A percentile compares a stretch with the other conserved stretches of the same genome.
These are phyloP conservation scores for Latrodectus hesperus DNA, from an alignment of 2,888 invertebrate genomes.

Conservation along the genomic window DNA sequence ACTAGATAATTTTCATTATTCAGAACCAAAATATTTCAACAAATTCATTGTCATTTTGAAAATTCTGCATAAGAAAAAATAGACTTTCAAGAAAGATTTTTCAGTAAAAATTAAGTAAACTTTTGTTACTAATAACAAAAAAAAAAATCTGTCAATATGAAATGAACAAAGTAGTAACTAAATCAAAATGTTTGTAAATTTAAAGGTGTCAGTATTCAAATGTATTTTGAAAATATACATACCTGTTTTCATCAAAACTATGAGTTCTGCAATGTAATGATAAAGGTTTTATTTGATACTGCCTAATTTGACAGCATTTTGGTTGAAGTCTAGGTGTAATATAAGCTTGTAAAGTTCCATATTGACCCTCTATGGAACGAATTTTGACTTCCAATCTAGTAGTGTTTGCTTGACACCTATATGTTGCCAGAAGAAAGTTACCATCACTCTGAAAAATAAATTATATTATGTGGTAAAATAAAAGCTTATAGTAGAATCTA, in stretches of 20 bases:
- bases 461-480: not conserved
- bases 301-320: conserved; percentile 82
- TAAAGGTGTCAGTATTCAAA: too few species aligned
- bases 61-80: too few species aligned
- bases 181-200: too few species aligned
- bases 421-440: conserved; percentile 87
- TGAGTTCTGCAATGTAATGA: conserved; percentile 85
- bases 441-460: conserved; percentile 75
- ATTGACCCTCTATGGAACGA: conserved; percentile 85
- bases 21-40: too few species aligned
- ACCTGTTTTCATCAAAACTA: conserved; percentile 80
- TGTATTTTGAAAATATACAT: conserved; percentile 44
- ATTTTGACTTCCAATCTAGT: conserved; percentile 90
- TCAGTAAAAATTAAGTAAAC: too few species aligned
- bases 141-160: too few species aligned
- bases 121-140: too few species aligned
- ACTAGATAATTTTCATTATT: too few species aligned
- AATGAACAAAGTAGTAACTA: too few species aligned
- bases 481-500: too few species aligned
- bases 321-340: conserved; percentile 87
- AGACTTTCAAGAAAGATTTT: too few species aligned
- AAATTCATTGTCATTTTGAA: too few species aligned
- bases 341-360: conserved; percentile 84
- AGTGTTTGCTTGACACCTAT: conserved; percentile 94
- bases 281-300: conserved; percentile 84